Base-by-base conservation (phyloP, 2,113 vertebrate genomes). In the Tonatia bakeri region DNA sequence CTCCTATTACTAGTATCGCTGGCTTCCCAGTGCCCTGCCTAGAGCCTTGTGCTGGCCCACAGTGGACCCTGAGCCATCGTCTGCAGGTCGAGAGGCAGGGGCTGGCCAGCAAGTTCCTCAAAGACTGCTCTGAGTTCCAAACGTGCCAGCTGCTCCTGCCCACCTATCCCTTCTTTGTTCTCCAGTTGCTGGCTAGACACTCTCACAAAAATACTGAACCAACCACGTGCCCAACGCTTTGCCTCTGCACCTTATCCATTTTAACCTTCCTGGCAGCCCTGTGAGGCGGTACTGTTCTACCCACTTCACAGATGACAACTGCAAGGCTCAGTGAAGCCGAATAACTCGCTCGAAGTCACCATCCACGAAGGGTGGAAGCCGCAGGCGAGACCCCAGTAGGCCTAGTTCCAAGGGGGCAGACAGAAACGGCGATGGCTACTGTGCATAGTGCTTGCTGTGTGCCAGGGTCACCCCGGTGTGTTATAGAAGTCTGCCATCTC, bases 381-480 rank as follows among this genome's bases (percentile, higher is more conserved):
- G 28, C 28, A 43, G 52, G 59, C 14, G 45, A 65, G 38, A 52
- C 31, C 77, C 70, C 52, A 50, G 7, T 24, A 28, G 11, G n/a
- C 75, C 73, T 20, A 16, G 54, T 45, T 86, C 61, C 67, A 36
- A 52, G 65, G 36, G 56, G 50, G 56, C 43, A 65, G 54, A 47
- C 19, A 65, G 9, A 26, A 54, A 70, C 15, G 17, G n/a, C 72
- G 38, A 31, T 20, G 40, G 54, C 76, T 47, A 7, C 43, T 65
- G 4, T 15, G 61, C 0, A 12, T 1, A 15, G 6, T 0, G 0
- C 28, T 31, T 19, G 2, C 72, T n/a, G 9, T 5, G 36, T 1
- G 13, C 85, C 45, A 26, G 26, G 7, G 22, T 33, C 65, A 24
- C 20, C 22, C 15, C 5, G 14, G 14, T 10, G 56, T 31, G 31